Evolutionary conservation across 2,888 invertebrate species (phyloP).

Genomic region (Pasiphila rectangulata): DNA sequence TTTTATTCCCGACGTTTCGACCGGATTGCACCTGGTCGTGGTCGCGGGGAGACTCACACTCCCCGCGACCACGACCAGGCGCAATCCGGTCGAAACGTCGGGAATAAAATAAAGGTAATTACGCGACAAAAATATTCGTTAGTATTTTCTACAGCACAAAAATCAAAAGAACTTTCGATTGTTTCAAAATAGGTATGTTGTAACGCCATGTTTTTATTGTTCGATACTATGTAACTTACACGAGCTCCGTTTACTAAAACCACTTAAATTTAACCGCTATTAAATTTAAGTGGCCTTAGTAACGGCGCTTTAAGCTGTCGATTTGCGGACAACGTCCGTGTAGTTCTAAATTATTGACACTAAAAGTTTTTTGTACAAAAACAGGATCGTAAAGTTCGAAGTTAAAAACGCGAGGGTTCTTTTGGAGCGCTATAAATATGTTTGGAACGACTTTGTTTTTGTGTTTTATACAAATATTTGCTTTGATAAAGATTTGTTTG

Average conservation of each 20-base stretch:
- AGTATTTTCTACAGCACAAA: no score
- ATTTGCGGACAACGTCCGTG: conserved; percentile 24
- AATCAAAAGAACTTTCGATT: not conserved
- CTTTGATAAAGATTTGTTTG: no score
- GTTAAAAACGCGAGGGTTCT: conserved; percentile 19
- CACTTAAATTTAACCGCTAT: conserved; percentile 27
- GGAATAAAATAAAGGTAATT: no score
- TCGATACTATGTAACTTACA: not conserved
- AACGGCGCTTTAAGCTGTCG: conserved; percentile 26
- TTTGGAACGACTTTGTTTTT: conserved; percentile 1
- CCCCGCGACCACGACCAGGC: no score
- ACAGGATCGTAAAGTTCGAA: conserved; percentile 22
- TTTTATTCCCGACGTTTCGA: no score
- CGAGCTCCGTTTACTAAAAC: conserved; percentile 21
- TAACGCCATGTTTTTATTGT: not conserved
- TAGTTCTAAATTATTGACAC: conserved; percentile 20
- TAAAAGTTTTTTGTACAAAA: conserved; percentile 28
- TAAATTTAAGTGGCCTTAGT: no score
- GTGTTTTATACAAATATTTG: not conserved
- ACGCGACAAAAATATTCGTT: no score
- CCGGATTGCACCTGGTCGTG: no score
- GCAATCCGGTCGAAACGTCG: no score
- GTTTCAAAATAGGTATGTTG: no score
- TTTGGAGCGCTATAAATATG: conserved; percentile 20
- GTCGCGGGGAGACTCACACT: no score